Base-by-base conservation (phyloP, 37 sponge, comb jelly and placozoan species). In the Crambe crambe region DNA sequence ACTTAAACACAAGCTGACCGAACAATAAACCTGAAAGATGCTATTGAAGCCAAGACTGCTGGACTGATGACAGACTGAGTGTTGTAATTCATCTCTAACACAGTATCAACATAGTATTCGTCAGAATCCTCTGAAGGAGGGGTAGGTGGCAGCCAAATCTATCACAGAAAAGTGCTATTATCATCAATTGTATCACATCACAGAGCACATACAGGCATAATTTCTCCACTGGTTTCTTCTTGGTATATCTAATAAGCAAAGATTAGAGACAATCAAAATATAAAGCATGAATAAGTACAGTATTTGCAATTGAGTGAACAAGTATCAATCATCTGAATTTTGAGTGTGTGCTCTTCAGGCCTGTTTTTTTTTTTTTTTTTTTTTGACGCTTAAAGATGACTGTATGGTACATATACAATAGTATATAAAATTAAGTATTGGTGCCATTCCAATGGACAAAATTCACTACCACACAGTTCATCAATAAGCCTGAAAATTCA, bases 121-220 rank as follows among this genome's bases (percentile, higher is more conserved):
- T 51, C 54, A 3, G n/a, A 22, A 34, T 88, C 89, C 43, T 95
- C 95, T 2, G 69, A 76, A n/a, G 95, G 95, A 57, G 95, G 95
- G 23, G 92, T 92, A 30, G 95, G 95, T 25, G 95, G 95, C 9
- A 86, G 72, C 95, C 95, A 95, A 42, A 91, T 65, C 95, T 91
- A 56, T 0, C 72, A 36, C 4, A 38, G 40, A 1, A 47, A 38
- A 69, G 9, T 30, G 66, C 9, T 47, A 56, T 40, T 29, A 41
- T 32, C 68, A 34, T 47, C 21, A 64, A 60, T 9, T 37, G 29
- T 37, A 42, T 23, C 26, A 47, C 30, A 41, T 44, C 17, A 21
- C 31, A 27, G 12, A 37, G 36, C 36, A 77, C 85, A 74, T 78
- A 93, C 94, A 17, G 94, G 94, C 94, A 93, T 93, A 37, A 89